phyloP scores from a whole-genome alignment of 2,797 vertebrate genomes.

The Ceryle rudis region DNA sequence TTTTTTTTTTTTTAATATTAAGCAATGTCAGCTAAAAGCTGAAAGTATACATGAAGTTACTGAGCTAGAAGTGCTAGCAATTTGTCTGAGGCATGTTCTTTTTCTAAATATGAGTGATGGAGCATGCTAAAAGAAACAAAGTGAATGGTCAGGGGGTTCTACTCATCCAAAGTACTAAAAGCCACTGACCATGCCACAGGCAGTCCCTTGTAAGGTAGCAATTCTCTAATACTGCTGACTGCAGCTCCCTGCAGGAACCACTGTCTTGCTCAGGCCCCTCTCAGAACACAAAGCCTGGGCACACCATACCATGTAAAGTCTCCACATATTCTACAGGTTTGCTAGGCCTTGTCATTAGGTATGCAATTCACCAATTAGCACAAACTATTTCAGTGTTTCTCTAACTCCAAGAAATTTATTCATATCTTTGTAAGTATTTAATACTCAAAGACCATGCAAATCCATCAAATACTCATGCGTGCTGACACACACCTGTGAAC shows the following conservation, averaged over 20 bases:
- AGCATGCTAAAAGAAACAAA: constrained; percentile 22
- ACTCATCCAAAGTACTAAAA: constrained; percentile 26
- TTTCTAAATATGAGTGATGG: constrained; percentile 8
- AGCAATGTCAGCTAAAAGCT: constrained; percentile 12
- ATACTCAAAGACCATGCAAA: neutral
- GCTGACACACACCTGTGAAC: neutral
- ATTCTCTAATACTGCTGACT: constrained; percentile 28
- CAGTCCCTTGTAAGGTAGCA: constrained; percentile 29
- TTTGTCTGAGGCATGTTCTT: constrained; percentile 5
- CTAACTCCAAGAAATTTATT: neutral
- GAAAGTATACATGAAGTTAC: neutral
- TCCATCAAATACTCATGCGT: neutral
- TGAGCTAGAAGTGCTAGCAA: neutral
- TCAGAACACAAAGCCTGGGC: neutral
- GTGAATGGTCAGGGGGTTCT: constrained; percentile 23
- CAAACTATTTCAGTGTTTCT: neutral
- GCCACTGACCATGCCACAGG: constrained; percentile 23
- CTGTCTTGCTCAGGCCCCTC: neutral
- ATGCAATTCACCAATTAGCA: neutral
- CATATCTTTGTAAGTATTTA: neutral
- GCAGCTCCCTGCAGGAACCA: neutral
- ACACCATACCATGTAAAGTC: neutral
- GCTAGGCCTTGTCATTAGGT: neutral
- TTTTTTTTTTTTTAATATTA: neutral
- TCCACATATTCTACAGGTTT: neutral